phyloP scores from a whole-genome alignment of 1,140 invertebrate genomes.

The Leptinotarsa undecemlineata region DNA sequence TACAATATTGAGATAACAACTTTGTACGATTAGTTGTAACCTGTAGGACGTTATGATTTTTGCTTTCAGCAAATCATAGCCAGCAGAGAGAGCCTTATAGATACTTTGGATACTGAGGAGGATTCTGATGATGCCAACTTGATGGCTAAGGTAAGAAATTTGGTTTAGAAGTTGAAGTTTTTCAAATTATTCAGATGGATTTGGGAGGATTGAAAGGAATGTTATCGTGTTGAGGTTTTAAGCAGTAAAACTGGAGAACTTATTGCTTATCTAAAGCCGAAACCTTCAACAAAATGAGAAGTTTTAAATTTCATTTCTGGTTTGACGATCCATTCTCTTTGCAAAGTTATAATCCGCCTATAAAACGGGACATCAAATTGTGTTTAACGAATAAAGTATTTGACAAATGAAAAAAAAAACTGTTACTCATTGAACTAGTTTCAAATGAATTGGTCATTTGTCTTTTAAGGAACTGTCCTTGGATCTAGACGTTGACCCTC shows the following conservation, averaged over 20 bases:
- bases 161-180: background rate
- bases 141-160: slow-evolving; percentile 67
- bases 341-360: too few relatives aligned
- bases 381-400: too few relatives aligned
- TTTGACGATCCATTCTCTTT: too few relatives aligned
- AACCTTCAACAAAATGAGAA: too few relatives aligned
- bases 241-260: too few relatives aligned
- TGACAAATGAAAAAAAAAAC: too few relatives aligned
- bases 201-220: background rate
- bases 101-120: slow-evolving; percentile 64
- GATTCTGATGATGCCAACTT: slow-evolving; percentile 76
- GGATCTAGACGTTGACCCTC: slow-evolving; percentile 67
- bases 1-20: too few relatives aligned
- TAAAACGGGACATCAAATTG: too few relatives aligned
- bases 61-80: slow-evolving; percentile 68
- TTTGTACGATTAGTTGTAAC: background rate
- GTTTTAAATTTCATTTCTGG: too few relatives aligned
- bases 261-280: too few relatives aligned
- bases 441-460: background rate
- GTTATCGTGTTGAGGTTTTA: too few relatives aligned
- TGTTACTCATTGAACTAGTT: too few relatives aligned
- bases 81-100: slow-evolving; percentile 74
- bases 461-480: slow-evolving; percentile 66
- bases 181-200: background rate
- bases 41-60: background rate